These are phyloP conservation scores for Prochilodus magdalenae DNA, from an alignment of 2,113 vertebrate genomes.

Conservation along the genomic window DNA sequence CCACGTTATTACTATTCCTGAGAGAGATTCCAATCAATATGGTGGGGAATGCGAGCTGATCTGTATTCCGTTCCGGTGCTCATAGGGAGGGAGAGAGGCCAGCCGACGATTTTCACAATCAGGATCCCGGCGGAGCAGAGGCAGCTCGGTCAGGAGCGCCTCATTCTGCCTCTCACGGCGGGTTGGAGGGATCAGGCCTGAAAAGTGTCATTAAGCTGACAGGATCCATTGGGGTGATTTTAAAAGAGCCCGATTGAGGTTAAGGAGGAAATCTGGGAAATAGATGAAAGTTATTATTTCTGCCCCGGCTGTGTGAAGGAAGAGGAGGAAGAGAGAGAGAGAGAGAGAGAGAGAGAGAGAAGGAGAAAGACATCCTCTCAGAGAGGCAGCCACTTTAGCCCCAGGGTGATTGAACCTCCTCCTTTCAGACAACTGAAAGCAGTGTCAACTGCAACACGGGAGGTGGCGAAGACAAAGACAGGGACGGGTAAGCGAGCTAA, in stretches of 20 bases:
- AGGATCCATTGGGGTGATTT: conserved; percentile 54
- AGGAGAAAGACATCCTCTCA: conserved; percentile 18
- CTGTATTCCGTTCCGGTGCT: conserved; percentile 55
- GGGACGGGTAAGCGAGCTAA: no score
- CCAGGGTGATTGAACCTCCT: conserved; percentile 42
- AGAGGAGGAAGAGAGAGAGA: neutral
- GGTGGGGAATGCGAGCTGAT: conserved; percentile 52
- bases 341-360: conserved; percentile 20
- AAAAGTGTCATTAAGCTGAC: conserved; percentile 59
- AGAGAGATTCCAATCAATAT: conserved; percentile 59
- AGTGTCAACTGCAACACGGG: conserved; percentile 32
- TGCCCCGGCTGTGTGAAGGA: conserved; percentile 33
- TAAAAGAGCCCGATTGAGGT: conserved; percentile 55
- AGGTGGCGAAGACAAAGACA: conserved; percentile 17
- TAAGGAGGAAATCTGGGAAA: conserved; percentile 56
- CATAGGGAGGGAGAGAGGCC: conserved; percentile 38
- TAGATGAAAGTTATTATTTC: conserved; percentile 58
- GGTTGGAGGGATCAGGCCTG: conserved; percentile 39
- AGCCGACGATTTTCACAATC: conserved; percentile 55
- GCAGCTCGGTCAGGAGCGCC: conserved; percentile 40
- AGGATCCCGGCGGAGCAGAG: conserved; percentile 55
- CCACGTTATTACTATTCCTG: conserved; percentile 52
- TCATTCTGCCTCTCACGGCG: conserved; percentile 45
- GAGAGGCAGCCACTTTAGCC: conserved; percentile 54
- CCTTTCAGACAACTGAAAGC: conserved; percentile 50